Base-by-base conservation (phyloP, 2,113 vertebrate species). In the Oryzias javanicus region DNA sequence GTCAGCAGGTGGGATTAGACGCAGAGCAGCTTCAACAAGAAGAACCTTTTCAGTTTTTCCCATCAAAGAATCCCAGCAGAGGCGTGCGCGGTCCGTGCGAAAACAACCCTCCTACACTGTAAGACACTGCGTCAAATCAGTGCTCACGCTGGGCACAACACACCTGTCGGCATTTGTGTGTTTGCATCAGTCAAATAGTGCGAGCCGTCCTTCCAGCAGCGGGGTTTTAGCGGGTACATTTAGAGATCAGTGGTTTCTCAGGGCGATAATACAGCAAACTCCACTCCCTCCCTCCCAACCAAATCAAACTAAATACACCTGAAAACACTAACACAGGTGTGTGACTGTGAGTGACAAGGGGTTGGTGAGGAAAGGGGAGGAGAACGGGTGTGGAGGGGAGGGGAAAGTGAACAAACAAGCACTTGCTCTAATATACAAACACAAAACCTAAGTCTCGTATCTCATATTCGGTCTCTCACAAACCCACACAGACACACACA, bases 271-370 rank as follows among this genome's bases (percentile, higher is more conserved):
- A 65, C 80, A 68, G 74, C 60, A 69, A 77, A 79, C 70, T 79
- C 82, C 80, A 73, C 83, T 72, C 83, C 76, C 86, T 86, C 77
- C 71, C 64, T 70, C 84, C 81, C 68, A 86, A 83, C 85, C 71
- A 86, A 82, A 86, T 70, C 77, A 76, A 80, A 86, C 61, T 81
- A 89, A 89, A 89, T 84, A 81, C 83, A 84, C 83, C 86, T 87
- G 84, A 86, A 84, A 84, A 81, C 76, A 84, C 80, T 64, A 61
- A 71, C 77, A 77, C 81, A 85, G 81, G 84, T 84, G 77, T 80
- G 74, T 70, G 49, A 60, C 51, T 71, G 51, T 65, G 55, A 70
- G 27, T 70, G 42, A 49, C 5, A 54, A 16, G 22, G 53, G 64
- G 29, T n/a, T 22, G 66, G 51, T 3, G 4, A n/a, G 49, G 52